Conservation (phyloP, 2,113 vertebrate species). For the Apteryx mantelli region DNA sequence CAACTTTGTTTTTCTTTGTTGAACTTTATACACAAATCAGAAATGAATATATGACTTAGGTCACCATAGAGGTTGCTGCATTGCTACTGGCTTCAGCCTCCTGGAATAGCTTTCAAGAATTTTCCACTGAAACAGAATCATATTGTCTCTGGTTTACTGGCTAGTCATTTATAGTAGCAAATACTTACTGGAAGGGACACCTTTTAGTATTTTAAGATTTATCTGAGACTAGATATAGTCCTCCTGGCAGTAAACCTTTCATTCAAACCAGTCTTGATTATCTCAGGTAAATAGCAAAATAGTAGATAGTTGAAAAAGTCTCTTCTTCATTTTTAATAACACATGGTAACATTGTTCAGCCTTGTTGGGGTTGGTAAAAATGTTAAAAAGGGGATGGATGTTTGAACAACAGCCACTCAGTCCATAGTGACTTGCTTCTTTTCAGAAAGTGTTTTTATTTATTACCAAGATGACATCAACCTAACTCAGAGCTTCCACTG, state of each 20-base stretch:
- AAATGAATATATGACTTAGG: not conserved
- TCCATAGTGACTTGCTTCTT: not conserved
- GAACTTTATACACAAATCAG: not conserved
- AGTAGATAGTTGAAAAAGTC: not conserved
- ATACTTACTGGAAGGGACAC: not conserved
- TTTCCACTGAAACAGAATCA: not conserved
- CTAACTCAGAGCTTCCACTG: not conserved
- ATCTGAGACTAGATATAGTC: not conserved
- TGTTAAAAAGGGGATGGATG: not conserved
- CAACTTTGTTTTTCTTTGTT: constrained; percentile 16
- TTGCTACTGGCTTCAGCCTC: not conserved
- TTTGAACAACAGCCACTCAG: not conserved
- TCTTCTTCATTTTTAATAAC: not conserved
- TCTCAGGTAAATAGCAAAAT: not conserved
- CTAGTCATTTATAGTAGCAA: not conserved
- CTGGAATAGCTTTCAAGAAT: not conserved
- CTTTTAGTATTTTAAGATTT: not conserved
- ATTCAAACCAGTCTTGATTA: not conserved
- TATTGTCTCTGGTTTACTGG: not conserved
- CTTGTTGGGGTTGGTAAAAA: not conserved
- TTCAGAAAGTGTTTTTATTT: not conserved
- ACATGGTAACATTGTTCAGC: not conserved
- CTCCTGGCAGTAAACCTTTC: not conserved
- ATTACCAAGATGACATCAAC: not conserved
- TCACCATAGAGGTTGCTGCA: not conserved